Evolutionary conservation across 2,888 invertebrate species (phyloP), one percentile per base, ranked within the genome.

Genomic region (Sesia apiformis): DNA sequence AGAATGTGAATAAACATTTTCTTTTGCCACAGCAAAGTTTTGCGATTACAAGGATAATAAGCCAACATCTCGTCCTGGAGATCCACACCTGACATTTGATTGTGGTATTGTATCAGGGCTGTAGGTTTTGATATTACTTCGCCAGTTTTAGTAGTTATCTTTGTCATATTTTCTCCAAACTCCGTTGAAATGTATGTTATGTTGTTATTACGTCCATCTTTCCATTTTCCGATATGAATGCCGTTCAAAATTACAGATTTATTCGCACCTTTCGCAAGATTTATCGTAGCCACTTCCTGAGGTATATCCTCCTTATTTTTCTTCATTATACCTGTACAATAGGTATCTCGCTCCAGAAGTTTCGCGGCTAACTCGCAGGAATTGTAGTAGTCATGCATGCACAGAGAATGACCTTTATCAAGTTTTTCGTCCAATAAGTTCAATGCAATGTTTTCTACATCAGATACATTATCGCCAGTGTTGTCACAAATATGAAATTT

Each of bases 281-380:
- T 49, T 0, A 57, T 40, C 40, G 59, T 52, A 0, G 6, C 57
- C 38, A 66, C 5, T 7, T 60, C 63, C 3, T 55, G 43, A 4
- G 68, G 69, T 65, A 68, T 69, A 55, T 55, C 64, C 60, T 63
- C 67, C 2, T 58, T 42, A 38, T 66, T 63, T 55, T 68, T 64
- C 5, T 62, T 65, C 39, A 81, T 59, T 1, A 70, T 76, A 23
- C 78, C 79, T n/a, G 78, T 80, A 57, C 71, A 72, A 57, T 78
- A 76, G 5, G 75, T 77, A 51, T 71, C 56, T 51, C 64, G 64
- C 57, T 67, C 60, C 54, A 72, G 38, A 40, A 77, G 62, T 57
- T 65, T 61, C 39, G 62, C 59, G 49, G 73, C 70, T 52, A 76
- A 60, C 46, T 52, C 57, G 56, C 63, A 66, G 3, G 64, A 67